phyloP scores from a whole-genome alignment of 1,140 invertebrate genomes.

The Macrobrachium nipponense region DNA sequence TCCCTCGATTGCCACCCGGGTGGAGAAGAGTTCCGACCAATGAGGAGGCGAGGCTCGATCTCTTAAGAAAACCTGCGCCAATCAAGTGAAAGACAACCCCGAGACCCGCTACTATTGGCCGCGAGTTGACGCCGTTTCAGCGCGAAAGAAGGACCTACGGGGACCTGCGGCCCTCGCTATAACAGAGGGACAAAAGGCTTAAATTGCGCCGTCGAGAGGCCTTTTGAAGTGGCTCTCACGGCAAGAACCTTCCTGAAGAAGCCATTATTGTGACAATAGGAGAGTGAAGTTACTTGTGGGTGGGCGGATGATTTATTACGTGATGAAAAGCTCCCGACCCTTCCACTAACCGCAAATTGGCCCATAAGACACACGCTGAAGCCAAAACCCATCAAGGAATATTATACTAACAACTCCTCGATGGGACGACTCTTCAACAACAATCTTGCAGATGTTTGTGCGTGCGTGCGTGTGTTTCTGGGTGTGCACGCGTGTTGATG shows the following conservation, averaged over 20 bases:
- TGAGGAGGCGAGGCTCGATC: constrained; percentile 47
- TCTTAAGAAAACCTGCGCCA: constrained; percentile 55
- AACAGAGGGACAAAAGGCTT: constrained; percentile 5
- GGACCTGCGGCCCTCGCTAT: background rate
- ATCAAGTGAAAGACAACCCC: constrained; percentile 55
- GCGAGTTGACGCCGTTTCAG: background rate
- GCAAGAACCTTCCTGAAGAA: constrained; percentile 51
- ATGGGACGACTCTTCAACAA: no score
- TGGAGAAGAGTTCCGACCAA: constrained; percentile 54
- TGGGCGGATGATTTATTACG: constrained; percentile 61
- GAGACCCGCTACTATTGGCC: constrained; percentile 59
- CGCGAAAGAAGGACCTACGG: constrained; percentile 32
- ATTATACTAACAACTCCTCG: no score
- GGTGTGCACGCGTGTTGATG: no score
- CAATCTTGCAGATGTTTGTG: no score
- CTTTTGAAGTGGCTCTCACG: constrained; percentile 30
- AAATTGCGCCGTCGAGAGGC: constrained; percentile 12
- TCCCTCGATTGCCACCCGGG: constrained; percentile 50
- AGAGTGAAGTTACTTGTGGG: constrained; percentile 60
- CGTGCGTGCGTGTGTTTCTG: no score
- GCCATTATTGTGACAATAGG: constrained; percentile 62
- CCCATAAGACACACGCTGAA: constrained; percentile 37
- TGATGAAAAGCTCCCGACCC: constrained; percentile 60
- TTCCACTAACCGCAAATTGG: constrained; percentile 60
- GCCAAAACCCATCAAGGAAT: no score